Base-by-base conservation (phyloP, 2,888 invertebrate genomes). In the Eristalis arbustorum region DNA sequence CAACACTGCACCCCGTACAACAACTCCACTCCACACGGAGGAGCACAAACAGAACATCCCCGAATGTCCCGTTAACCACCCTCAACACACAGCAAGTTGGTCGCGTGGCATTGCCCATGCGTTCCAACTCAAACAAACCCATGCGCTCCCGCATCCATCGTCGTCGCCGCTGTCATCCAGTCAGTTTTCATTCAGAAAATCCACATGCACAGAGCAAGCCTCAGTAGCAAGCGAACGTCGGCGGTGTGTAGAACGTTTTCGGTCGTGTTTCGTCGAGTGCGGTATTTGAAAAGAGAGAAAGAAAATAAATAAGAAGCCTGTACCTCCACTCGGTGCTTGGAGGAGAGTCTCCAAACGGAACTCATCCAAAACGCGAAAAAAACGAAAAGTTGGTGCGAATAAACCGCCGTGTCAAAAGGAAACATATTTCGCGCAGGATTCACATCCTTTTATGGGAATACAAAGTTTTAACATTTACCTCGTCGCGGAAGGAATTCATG, bases 361-460 rank as follows among this genome's bases (percentile, higher is more conserved):
- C 42, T 64, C n/a, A 49, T 2, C 37, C 22, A 14, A 23, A 64
- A 57, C 22, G 25, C 14, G 57, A 57, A 37, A 63, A 63, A 31
- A 31, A 31, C 3, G 6, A 5, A 5, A 5, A 31, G 6, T 5
- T 31, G 8, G 63, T 75, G 75, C 18, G 34, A 62, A 74, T 10
- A 66, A 56, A 40, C 61, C 69, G 6, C 42, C 10, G 31, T 31
- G 31, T 61, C 31, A 6, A 62, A n/a, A 23, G 13, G n/a, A 23
- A 23, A 25, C 13, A 23, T 23, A 82, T 13, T 56, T 68, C 49
- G 49, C 23, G 62, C 5, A 76, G 71, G 74, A 84, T 72, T 40
- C 61, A 59, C 61, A 72, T 87, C 87, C 87, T 83, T 87, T 87
- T 87, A 87, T 87, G 87, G 87, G 87, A 87, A 83, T 83, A 83